phyloP scores from a whole-genome alignment of 2,797 vertebrate species.

The Melanotaenia trifasciata region DNA sequence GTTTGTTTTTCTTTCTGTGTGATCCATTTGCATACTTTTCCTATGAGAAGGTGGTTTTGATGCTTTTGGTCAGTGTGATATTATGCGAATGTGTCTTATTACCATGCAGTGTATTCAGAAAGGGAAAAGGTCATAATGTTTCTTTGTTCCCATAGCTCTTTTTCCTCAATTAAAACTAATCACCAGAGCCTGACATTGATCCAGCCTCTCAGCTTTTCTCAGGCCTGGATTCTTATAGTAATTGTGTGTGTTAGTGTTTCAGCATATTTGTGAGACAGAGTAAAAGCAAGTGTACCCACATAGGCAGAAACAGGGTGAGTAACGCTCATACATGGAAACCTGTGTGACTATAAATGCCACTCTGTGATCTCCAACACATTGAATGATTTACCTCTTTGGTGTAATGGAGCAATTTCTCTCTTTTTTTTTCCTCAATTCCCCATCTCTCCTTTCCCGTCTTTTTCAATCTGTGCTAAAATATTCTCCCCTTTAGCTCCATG shows the following conservation, averaged over 20 bases:
- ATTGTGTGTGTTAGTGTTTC: not conserved
- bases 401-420: slow-evolving; percentile 83
- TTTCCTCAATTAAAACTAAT: slow-evolving; percentile 83
- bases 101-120: slow-evolving; percentile 60
- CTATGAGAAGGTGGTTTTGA: slow-evolving; percentile 73
- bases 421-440: slow-evolving; percentile 42
- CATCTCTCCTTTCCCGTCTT: slow-evolving; percentile 56
- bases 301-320: slow-evolving; percentile 34
- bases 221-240: slow-evolving; percentile 62
- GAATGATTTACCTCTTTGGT: slow-evolving; percentile 83
- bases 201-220: slow-evolving; percentile 74
- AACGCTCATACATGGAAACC: slow-evolving; percentile 53
- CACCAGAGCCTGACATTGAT: slow-evolving; percentile 82
- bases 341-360: slow-evolving; percentile 75
- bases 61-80: slow-evolving; percentile 67
- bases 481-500: slow-evolving; percentile 76
- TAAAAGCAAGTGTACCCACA: slow-evolving; percentile 22
- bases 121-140: slow-evolving; percentile 84
- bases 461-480: slow-evolving; percentile 79
- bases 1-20: slow-evolving; percentile 75
- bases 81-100: slow-evolving; percentile 79
- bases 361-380: slow-evolving; percentile 72
- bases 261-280: slow-evolving; percentile 25
- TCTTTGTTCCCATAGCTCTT: slow-evolving; percentile 81
- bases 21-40: slow-evolving; percentile 70